Evolutionary conservation across 2,113 vertebrate genomes (phyloP), one percentile per base, ranked within the genome.

Genomic region (Callorhinus ursinus): DNA sequence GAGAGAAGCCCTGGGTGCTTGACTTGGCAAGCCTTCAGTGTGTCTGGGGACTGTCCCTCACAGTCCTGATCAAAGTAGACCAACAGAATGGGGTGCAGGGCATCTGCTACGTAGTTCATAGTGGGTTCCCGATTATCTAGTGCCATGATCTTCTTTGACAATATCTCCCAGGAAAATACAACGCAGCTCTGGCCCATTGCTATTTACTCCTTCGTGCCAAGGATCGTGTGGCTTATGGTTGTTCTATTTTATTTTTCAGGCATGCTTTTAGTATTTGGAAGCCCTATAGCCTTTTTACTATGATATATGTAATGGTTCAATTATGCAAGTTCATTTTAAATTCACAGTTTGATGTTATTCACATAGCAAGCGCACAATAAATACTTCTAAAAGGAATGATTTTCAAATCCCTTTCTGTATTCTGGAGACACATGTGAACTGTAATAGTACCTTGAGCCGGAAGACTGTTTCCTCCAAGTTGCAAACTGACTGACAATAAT

Each of bases 401-500:
- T 95, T 95, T 96, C 28, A 80, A 95, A 88, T 81, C 36, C 6
- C 26, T 55, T 96, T 94, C 49, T 84, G 11, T 95, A 84, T 88
- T 81, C 89, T 72, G 6, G 39, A 86, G 94, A 61, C 82, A 92
- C 92, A n/a, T 49, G 57, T 90, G 85, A 97, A 85, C 15, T 95
- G 2, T 71, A 96, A 93, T 96, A 74, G 33, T 97, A 74, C 61
- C 57, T 98, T 72, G 46, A 88, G 51, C 87, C 88, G 53, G 26
- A 87, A 95, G 81, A 90, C 26, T 28, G 9, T 97, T 83, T 90
- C 61, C 85, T 94, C 84, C 67, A 53, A 95, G 69, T n/a, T 96
- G n/a, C 22, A 14, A 85, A 93, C 69, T 76, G 61, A 55, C 16
- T 18, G 28, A 4, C 39, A 93, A 39, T 72, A 26, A 79, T 63